Evolutionary conservation across 2,113 vertebrate species (phyloP).

Genomic region (Scartelaos histophorus): DNA sequence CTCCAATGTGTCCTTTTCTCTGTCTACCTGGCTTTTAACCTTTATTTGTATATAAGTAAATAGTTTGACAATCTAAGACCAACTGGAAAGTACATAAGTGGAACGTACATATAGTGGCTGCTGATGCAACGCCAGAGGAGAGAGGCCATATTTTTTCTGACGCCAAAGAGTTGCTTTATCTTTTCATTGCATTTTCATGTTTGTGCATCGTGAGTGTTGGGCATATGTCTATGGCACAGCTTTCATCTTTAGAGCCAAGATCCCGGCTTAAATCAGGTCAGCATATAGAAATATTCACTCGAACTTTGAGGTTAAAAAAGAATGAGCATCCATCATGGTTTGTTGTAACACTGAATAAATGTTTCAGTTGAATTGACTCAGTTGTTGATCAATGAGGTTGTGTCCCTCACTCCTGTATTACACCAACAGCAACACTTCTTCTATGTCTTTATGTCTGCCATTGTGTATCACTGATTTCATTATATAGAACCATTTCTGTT

Average conservation of each 20-base stretch:
- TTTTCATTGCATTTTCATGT: constrained; percentile 54
- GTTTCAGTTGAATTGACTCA: constrained; percentile 32
- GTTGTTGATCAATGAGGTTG: constrained; percentile 18
- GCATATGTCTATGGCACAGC: constrained; percentile 4
- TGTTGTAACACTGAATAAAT: constrained; percentile 29
- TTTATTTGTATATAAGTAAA: constrained; percentile 79
- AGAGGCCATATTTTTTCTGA: constrained; percentile 80
- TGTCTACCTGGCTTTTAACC: constrained; percentile 77
- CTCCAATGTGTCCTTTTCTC: constrained; percentile 60
- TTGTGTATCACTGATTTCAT: constrained; percentile 17
- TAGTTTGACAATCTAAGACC: constrained; percentile 80
- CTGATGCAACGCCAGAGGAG: constrained; percentile 65
- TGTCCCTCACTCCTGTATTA: constrained; percentile 20
- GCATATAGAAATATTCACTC: constrained; percentile 13
- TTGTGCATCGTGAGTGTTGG: constrained; percentile 8
- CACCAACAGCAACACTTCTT: constrained; percentile 25
- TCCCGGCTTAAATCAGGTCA: constrained; percentile 14
- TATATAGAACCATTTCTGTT: constrained; percentile 16
- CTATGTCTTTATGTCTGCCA: constrained; percentile 11
- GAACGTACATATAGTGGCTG: constrained; percentile 76
- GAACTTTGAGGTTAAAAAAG: constrained; percentile 32
- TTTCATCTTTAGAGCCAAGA: constrained; percentile 16
- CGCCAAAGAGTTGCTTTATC: constrained; percentile 82
- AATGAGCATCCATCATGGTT: constrained; percentile 26
- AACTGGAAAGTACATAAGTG: constrained; percentile 78